These are phyloP conservation scores for Hyperoplus immaculatus DNA, from an alignment of 2,797 vertebrate species.

Conservation along the genomic window DNA sequence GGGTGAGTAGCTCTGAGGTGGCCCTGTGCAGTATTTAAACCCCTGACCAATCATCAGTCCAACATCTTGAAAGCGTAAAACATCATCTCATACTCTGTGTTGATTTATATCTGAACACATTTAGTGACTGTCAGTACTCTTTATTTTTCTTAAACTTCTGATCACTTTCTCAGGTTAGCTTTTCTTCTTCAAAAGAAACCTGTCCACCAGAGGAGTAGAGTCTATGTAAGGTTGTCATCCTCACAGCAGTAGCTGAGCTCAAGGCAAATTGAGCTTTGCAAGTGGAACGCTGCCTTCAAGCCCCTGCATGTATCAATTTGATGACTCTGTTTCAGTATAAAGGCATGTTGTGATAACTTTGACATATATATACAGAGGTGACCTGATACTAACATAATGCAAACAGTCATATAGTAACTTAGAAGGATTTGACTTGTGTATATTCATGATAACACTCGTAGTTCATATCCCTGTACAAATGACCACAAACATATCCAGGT, in stretches of 20 bases:
- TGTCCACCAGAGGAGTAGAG: constrained; percentile 14
- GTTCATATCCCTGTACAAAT: background rate
- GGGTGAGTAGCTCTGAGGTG: background rate
- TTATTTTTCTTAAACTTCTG: constrained; percentile 17
- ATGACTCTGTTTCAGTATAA: background rate
- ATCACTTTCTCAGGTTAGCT: background rate
- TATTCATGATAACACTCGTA: background rate
- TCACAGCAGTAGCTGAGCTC: constrained; percentile 23
- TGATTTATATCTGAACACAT: background rate
- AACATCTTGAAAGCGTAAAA: background rate
- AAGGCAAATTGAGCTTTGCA: constrained; percentile 15
- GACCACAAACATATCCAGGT: background rate
- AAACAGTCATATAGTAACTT: background rate
- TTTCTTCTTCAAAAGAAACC: constrained; percentile 30
- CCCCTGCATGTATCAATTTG: background rate
- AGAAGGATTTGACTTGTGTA: background rate
- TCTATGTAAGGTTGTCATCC: constrained; percentile 21
- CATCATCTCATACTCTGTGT: constrained; percentile 1
- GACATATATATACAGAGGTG: background rate
- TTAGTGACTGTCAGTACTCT: background rate
- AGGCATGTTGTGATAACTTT: background rate
- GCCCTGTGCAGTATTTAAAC: background rate
- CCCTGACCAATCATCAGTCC: background rate
- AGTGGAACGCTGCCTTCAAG: constrained; percentile 1
- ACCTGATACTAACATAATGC: background rate